Percentiles rank a stretch among this genome's conserved stretches.
Evolutionary conservation across 2,797 vertebrate species (phyloP).

Genomic region (Crossoptilon crossoptilon): DNA sequence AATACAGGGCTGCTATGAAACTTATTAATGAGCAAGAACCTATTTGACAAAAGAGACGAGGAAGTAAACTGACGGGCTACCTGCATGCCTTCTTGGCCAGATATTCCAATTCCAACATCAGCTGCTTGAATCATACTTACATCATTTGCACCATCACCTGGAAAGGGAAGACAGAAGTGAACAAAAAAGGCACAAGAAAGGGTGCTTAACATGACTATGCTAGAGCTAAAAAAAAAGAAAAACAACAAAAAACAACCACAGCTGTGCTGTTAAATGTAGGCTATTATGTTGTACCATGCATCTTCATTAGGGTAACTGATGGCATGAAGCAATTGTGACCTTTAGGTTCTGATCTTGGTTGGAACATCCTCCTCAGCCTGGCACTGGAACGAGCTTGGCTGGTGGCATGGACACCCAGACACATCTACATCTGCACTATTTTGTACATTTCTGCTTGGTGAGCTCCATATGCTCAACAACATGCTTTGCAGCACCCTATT

Average conservation of each 20-base stretch:
- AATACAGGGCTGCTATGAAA: neutral
- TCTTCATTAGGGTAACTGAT: neutral
- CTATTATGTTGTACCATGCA: neutral
- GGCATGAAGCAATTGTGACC: neutral
- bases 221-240: neutral
- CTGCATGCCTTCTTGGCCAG: conserved; percentile 98
- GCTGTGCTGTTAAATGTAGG: neutral
- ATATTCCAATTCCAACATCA: conserved; percentile 92
- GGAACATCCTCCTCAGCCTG: neutral
- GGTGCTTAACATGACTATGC: neutral
- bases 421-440: neutral
- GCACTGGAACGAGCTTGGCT: fast-evolving
- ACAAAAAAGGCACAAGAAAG: neutral
- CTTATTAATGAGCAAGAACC: neutral
- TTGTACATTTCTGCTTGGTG: neutral
- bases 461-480: neutral
- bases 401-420: neutral
- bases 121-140: conserved; percentile 98
- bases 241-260: neutral
- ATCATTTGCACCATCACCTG: conserved; percentile 96
- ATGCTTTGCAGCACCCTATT: neutral
- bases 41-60: neutral
- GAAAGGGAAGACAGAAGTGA: conserved; percentile 17
- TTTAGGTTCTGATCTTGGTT: neutral
- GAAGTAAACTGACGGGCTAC: conserved; percentile 68